Base-by-base conservation (phyloP, 2,113 vertebrate genomes). In the Carollia perspicillata region DNA sequence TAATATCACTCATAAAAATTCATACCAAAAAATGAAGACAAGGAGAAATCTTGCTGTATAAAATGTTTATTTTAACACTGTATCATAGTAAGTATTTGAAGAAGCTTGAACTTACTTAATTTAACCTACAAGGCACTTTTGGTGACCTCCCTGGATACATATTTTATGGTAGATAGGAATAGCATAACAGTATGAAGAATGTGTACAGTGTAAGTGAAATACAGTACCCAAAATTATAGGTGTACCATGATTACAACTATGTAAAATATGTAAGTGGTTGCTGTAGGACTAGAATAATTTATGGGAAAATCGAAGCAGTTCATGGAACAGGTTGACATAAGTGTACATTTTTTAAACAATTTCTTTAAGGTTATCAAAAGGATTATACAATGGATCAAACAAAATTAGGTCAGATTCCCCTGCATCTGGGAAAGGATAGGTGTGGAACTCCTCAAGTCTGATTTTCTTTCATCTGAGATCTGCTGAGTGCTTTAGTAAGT, bases 401-500 rank as follows among this genome's bases (percentile, higher is more conserved):
- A 80, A 95, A 95, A 90, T 86, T 74, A 78, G 49, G 51, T 77
- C 83, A 72, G 74, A 95, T 86, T 87, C 16, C 90, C 75, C 58
- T 44, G 55, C 55, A 60, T 69, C 81, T 95, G 40, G 87, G 88
- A 85, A 90, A 87, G 71, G 35, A 20, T 86, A 94, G 94, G 96
- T 42, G 93, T 97, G 92, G n/a, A 96, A 18, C 33, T 92, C 58
- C 63, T 79, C 30, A 13, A 93, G 96, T 94, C 66, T 83, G 80
- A 87, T 65, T 95, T 83, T 95, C 93, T 91, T 95, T 93, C 81
- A n/a, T 69, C 53, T 79, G 85, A 95, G 96, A 97, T 96, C 35
- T 97, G 96, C 95, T 97, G 97, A 97, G 84, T 47, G 69, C 79
- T 96, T 93, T n/a, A 93, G 72, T 88, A 96, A 96, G 83, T 83